These are phyloP conservation scores for Eupeodes corollae DNA, from an alignment of 1,140 invertebrate species.

Conservation along the genomic window DNA sequence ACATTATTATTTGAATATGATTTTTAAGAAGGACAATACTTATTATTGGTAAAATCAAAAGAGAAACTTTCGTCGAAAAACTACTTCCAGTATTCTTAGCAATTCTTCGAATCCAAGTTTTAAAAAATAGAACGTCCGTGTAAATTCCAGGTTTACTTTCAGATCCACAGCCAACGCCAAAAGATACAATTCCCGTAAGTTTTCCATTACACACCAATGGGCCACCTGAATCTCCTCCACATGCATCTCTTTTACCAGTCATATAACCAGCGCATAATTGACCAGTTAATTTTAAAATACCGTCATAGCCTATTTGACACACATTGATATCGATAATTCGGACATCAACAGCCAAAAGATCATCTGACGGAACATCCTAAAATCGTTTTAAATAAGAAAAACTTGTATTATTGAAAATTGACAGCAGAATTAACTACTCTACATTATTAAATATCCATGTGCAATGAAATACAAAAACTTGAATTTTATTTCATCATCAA, in stretches of 20 bases:
- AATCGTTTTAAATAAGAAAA: too few species aligned
- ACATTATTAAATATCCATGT: too few species aligned
- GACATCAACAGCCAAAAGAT: slow-evolving; percentile 10
- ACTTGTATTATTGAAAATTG: too few species aligned
- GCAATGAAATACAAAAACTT: too few species aligned
- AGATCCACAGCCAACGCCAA: slow-evolving; percentile 52
- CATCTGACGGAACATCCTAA: slow-evolving; percentile 1
- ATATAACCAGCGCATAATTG: slow-evolving; percentile 20
- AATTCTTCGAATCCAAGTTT: slow-evolving; percentile 44
- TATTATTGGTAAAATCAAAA: too few species aligned
- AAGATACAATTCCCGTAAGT: slow-evolving; percentile 53
- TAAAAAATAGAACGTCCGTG: slow-evolving; percentile 47
- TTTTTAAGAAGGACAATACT: too few species aligned
- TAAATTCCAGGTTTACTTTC: slow-evolving; percentile 60
- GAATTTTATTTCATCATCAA: too few species aligned
- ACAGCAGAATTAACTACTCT: too few species aligned
- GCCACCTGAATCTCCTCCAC: slow-evolving; percentile 26
- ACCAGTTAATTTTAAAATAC: not conserved
- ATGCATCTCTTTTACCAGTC: slow-evolving; percentile 16
- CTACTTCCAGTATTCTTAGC: too few species aligned
- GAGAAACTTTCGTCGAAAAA: too few species aligned
- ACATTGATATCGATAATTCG: slow-evolving; percentile 11
- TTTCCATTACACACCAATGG: slow-evolving; percentile 14
- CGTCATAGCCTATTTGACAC: not conserved
- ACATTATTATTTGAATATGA: too few species aligned